Conservation (phyloP, 2,113 vertebrate genomes). For the Jaculus jaculus region DNA sequence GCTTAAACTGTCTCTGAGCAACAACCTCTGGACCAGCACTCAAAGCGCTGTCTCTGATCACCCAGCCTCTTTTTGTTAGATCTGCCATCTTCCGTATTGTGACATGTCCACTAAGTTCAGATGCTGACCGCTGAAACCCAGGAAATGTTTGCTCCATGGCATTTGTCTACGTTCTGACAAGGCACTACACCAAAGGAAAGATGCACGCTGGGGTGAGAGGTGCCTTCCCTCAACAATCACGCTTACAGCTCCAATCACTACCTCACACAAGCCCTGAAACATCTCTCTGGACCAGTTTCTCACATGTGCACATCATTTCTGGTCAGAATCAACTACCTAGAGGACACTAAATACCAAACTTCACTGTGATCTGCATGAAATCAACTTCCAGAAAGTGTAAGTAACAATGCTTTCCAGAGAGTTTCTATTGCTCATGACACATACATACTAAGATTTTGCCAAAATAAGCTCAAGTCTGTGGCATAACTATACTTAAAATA, state of each 20-base stretch:
- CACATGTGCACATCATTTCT: neutral
- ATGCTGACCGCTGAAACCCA: neutral
- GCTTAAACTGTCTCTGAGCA: neutral
- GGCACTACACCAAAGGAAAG: neutral
- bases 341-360: neutral
- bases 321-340: neutral
- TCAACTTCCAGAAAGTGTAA: conserved; percentile 23
- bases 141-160: neutral
- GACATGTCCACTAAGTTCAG: neutral
- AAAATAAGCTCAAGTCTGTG: conserved; percentile 43
- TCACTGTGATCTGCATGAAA: neutral
- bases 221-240: neutral
- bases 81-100: neutral
- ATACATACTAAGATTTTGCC: conserved; percentile 23
- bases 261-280: neutral
- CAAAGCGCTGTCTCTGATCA: neutral
- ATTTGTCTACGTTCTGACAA: neutral
- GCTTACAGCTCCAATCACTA: neutral
- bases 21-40: neutral
- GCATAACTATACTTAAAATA: conserved; percentile 47
- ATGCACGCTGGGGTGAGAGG: neutral
- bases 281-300: neutral
- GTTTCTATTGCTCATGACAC: neutral
- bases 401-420: neutral
- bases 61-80: neutral